These are phyloP conservation scores for Polymixis flavicincta DNA, from an alignment of 2,888 invertebrate species.

Conservation along the genomic window DNA sequence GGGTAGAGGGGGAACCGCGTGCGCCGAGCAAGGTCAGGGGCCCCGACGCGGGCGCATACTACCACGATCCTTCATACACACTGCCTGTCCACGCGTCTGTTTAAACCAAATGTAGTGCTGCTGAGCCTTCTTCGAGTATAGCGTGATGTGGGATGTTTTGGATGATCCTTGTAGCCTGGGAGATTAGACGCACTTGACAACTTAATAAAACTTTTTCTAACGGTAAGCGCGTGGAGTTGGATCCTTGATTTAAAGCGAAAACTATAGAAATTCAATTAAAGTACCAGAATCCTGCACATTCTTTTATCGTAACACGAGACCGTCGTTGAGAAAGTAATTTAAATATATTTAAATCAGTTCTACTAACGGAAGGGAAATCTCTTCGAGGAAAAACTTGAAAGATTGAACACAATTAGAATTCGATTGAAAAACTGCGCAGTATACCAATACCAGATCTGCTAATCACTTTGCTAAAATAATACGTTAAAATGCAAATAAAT, in stretches of 20 bases:
- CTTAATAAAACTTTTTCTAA: not conserved
- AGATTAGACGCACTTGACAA: not conserved
- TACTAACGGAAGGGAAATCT: not conserved
- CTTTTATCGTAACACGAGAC: not conserved
- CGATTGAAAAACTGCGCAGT: constrained; percentile 40
- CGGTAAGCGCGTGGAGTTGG: not conserved
- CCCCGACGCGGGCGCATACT: constrained; percentile 79
- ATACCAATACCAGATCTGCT: constrained; percentile 25
- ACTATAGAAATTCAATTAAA: not conserved
- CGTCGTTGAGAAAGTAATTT: not conserved
- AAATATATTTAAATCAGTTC: not conserved
- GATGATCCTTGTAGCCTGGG: not conserved
- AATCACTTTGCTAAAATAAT: constrained; percentile 47
- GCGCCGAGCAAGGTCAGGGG: constrained; percentile 85
- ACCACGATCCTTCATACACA: constrained; percentile 69
- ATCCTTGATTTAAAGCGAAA: too few relatives aligned
- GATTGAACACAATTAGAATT: constrained; percentile 15
- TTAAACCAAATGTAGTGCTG: constrained; percentile 73
- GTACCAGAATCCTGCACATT: not conserved
- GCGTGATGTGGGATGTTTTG: constrained; percentile 6
- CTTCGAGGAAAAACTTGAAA: not conserved
- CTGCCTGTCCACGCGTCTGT: constrained; percentile 68
- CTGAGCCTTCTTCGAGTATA: constrained; percentile 14
- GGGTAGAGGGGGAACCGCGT: constrained; percentile 71
- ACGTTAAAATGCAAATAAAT: constrained; percentile 41